Conservation (phyloP, 2,888 invertebrate species). For the Hermaeophaga mercurialis region DNA sequence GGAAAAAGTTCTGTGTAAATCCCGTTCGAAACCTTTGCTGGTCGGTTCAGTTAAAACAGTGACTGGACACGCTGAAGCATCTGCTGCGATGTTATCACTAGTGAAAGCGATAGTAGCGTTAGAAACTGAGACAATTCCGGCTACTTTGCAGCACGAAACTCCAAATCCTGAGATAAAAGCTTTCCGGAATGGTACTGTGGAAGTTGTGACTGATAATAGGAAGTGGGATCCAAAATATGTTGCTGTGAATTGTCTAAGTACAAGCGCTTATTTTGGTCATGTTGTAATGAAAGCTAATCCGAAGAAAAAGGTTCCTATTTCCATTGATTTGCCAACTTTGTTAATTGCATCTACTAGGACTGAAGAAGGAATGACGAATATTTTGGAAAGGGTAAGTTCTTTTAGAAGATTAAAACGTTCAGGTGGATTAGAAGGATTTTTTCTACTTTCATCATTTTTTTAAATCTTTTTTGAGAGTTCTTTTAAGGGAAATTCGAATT, state of each 20-base stretch:
- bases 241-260: constrained; percentile 96
- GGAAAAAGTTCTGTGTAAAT: constrained; percentile 85
- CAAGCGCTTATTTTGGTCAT: constrained; percentile 95
- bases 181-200: constrained; percentile 77
- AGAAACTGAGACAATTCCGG: constrained; percentile 87
- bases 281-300: constrained; percentile 81
- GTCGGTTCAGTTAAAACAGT: constrained; percentile 97
- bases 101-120: constrained; percentile 91
- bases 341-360: constrained; percentile 85
- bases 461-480: too few relatives aligned
- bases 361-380: constrained; percentile 71
- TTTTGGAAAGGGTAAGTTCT: constrained; percentile 61
- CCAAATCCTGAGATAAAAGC: constrained; percentile 92
- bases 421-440: too few relatives aligned
- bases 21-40: constrained; percentile 76
- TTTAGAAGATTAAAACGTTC: too few relatives aligned
- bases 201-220: constrained; percentile 79
- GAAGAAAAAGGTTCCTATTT: constrained; percentile 64
- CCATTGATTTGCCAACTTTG: constrained; percentile 67
- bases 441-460: too few relatives aligned
- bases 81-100: constrained; percentile 83
- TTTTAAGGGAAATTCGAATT: too few relatives aligned
- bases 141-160: constrained; percentile 83
- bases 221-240: constrained; percentile 87
- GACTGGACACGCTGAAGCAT: constrained; percentile 96